phyloP scores from a whole-genome alignment of 2,113 vertebrate species.

The Zosterops pallidus region DNA sequence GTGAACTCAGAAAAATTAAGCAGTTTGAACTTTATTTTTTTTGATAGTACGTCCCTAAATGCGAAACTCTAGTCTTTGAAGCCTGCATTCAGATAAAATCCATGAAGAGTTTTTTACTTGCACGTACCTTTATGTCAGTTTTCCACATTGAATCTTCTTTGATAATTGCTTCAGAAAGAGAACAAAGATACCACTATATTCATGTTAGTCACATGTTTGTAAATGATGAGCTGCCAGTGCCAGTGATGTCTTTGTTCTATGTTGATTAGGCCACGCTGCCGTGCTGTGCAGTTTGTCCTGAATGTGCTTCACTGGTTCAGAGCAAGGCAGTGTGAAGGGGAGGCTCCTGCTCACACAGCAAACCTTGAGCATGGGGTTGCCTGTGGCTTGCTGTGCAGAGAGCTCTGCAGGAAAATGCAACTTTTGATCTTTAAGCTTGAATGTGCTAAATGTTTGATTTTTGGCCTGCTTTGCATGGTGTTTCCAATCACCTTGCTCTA shows the following conservation, averaged over 20 bases:
- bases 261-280: slow-evolving; percentile 31
- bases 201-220: slow-evolving; percentile 44
- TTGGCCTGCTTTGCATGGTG: background rate
- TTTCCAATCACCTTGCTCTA: background rate
- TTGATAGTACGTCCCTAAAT: background rate
- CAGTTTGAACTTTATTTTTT: background rate
- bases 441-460: background rate
- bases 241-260: slow-evolving; percentile 45
- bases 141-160: background rate
- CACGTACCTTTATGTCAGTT: background rate
- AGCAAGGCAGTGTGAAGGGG: background rate
- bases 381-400: background rate
- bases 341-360: background rate
- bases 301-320: background rate
- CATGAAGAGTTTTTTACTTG: background rate
- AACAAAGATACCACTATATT: slow-evolving; percentile 62
- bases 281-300: slow-evolving; percentile 44
- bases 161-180: slow-evolving; percentile 10
- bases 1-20: background rate
- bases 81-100: background rate
- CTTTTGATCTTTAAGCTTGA: background rate
- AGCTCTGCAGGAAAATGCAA: background rate
- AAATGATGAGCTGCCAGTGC: slow-evolving; percentile 40
- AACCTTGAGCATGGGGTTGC: background rate
- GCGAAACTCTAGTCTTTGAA: background rate